Base-by-base conservation (phyloP, 2,797 vertebrate genomes). In the Tokudaia tokunoshimensis region DNA sequence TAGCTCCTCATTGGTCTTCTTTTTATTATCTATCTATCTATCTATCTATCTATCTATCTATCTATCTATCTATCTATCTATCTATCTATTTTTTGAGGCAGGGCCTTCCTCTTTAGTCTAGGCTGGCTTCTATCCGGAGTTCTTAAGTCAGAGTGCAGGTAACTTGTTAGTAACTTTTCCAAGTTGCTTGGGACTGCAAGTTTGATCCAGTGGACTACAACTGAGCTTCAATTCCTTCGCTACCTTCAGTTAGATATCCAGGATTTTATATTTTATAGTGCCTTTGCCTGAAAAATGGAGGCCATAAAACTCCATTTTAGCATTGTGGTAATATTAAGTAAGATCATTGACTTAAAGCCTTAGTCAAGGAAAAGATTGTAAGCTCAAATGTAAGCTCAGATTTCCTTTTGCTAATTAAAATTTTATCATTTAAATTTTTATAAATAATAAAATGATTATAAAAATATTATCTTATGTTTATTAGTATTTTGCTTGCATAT, bases 301-400 rank as follows among this genome's bases (percentile, higher is more conserved):
- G 41, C 74, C 52, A n/a, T 76, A 82, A 63, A 95, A 93, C 59
- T 72, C 52, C 19, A 24, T 82, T 57, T 94, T 91, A 44, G 41
- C 74, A 14, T 47, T 41, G 37, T 41, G 50, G 72, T 59, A 63
- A 63, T 63, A 63, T 83, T 61, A 83, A 41, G 63, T 83, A 59
- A 41, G 12, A 82, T 65, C 10, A 65, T 20, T 84, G 59, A 84
- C 59, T 29, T 82, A 82, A 65, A 93, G 10, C 31, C 6, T 34
- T 78, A 55, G 88, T 34, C 87, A 78, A 92, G 61, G 55, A 84
- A 80, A 80, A 92, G 63, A 20, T 74, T 59, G 67, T 82, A 74
- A 88, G 11, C 78, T 89, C 37, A 94, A 75, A 76, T 29, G 41
- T 61, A 95, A 92, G 84, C 81, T 91, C 55, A 85, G 19, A 79